Base-by-base conservation (phyloP, 2,113 vertebrate genomes). In the Mormyrus lacerda region DNA sequence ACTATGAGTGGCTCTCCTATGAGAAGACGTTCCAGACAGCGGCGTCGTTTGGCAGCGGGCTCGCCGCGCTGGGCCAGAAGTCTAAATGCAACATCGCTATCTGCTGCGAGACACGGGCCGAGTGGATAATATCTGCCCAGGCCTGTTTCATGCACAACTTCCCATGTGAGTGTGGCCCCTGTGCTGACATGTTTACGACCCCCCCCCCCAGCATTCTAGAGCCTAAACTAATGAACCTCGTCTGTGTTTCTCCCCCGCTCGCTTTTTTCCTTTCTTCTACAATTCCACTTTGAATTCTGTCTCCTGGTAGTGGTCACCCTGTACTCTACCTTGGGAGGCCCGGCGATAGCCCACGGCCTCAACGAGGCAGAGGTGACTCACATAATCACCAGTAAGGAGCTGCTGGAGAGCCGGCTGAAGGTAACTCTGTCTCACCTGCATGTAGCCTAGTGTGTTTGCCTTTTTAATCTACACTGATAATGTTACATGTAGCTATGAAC, bases 101-200 rank as follows among this genome's bases (percentile, higher is more conserved):
- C 94, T 98, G 99, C 93, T 99, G 98, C 88, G 98, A 99, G 94
- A 99, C 98, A 39, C 95, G 98, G 93, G 97, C 98, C 0, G 98
- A 99, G 91, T 99, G 98, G 98, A 95, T 99, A 89, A 94, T 99
- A 4, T 95, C 96, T 8, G 98, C 98, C 0, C 98, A 98, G 92
- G 97, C 98, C 42, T 99, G 98, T 93, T 99, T 99, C 83, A 99
- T 99, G 97, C 97, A 97, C 95, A 99, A 98, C 93, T 99, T 99
- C 90, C 98, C 97, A 92, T 95, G 98, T 99, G 93, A 92, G 98
- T 97, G 44, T 24, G 2, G 21, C 82, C n/a, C 48, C 24, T 86
- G 85, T 1, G 7, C 35, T 24, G 31, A 24, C 85, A 8, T 89
- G 89, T 48, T 69, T n/a, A 69, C 61, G 0, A 24, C 53, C 19